Evolutionary conservation across 2,797 vertebrate genomes (phyloP), one percentile per base, ranked within the genome.

Genomic region (Semaprochilodus insignis): DNA sequence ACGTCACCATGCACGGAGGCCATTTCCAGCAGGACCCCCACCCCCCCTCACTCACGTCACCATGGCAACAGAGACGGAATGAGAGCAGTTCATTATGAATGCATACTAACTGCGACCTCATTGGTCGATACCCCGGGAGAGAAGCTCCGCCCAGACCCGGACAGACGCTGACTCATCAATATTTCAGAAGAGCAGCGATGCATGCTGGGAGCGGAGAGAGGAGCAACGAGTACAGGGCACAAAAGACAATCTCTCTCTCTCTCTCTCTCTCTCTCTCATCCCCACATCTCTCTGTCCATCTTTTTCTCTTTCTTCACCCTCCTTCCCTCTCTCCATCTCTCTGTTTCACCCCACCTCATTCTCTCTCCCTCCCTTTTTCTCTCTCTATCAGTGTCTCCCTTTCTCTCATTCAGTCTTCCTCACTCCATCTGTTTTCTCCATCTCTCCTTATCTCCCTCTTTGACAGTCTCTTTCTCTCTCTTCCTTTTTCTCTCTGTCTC

Each of bases 101-200:
- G 82, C 36, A 34, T 21, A 77, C n/a, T 19, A 71, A 34, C 54
- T 63, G 31, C 57, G 7, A 77, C 70, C 77, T 69, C 23, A 87
- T 84, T 74, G 87, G 85, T 31, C 17, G 34, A 34, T 15, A 81
- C 40, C 65, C 27, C 62, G 3, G 44, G 6, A 63, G 0, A 19
- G 40, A 84, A 51, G 78, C 67, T 69, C 84, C 85, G 76, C 74
- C 86, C 44, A 52, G 11, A 6, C 3, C 81, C 40, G 77, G 85
- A 84, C 71, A 79, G 81, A 88, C 66, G 82, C 80, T 77, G 71
- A 87, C 87, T 89, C 93, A 94, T 94, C 90, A 93, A 94, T 94
- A 94, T 92, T 94, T 94, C 87, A 94, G 90, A 55, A 88, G 85
- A 63, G 72, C 80, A 81, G 88, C 74, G 80, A 83, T 87, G 82